A percentile compares a stretch with the other conserved stretches of the same genome.
These are phyloP conservation scores for Zeugodacus cucurbitae DNA, from an alignment of 1,140 invertebrate genomes.

Conservation along the genomic window DNA sequence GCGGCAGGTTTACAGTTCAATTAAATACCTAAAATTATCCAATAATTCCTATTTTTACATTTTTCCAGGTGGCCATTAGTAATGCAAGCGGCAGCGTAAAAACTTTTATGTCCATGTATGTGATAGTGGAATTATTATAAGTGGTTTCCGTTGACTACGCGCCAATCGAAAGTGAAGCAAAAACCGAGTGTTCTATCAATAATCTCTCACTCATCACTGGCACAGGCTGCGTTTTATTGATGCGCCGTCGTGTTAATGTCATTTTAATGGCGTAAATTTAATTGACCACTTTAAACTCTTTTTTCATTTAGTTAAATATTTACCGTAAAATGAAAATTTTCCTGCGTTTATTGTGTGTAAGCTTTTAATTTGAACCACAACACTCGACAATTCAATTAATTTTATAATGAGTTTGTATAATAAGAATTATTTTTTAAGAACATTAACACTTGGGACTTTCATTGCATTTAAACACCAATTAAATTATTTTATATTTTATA, in stretches of 20 bases:
- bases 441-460: not conserved
- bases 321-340: not conserved
- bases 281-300: constrained; percentile 14
- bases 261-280: constrained; percentile 26
- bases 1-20: no score
- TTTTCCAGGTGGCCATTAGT: no score
- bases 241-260: not conserved
- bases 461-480: not conserved
- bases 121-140: not conserved
- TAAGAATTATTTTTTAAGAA: not conserved
- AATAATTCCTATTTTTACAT: no score
- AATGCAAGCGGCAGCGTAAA: no score
- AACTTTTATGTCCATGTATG: not conserved
- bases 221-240: constrained; percentile 25
- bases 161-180: not conserved
- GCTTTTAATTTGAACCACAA: not conserved
- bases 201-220: not conserved
- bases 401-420: not conserved
- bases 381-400: not conserved
- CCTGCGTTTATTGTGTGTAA: no score
- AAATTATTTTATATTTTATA: not conserved
- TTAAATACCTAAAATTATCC: no score
- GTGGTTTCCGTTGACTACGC: not conserved
- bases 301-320: not conserved
- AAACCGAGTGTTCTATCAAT: not conserved